Conservation (phyloP, 23 tunicate genomes). For the Ascidia mentula region DNA sequence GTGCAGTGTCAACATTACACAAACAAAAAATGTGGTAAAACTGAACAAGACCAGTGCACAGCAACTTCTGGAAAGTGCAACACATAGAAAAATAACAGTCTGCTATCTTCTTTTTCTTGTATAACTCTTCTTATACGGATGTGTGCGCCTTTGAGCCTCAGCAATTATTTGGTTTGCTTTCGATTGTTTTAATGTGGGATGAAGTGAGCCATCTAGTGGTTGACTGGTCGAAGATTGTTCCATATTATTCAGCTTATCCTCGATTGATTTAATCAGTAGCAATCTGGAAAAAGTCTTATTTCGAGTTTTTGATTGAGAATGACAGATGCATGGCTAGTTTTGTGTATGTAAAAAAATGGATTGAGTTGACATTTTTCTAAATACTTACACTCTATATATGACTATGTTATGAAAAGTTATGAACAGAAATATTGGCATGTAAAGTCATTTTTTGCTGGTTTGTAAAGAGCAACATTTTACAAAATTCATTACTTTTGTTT, state of each 20-base stretch:
- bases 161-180: background rate
- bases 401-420: no score
- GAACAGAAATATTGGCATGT: no score
- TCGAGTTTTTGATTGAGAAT: no score
- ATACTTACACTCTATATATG: no score
- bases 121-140: background rate
- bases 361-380: no score
- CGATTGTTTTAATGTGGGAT: background rate
- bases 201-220: background rate
- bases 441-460: no score
- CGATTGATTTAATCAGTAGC: background rate
- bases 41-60: background rate
- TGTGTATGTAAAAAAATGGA: no score
- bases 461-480: no score
- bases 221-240: background rate
- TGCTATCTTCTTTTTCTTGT: background rate
- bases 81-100: no score
- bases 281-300: background rate
- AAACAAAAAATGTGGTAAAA: background rate
- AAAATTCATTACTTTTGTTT: no score
- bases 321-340: no score
- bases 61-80: no score
- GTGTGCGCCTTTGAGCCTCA: background rate
- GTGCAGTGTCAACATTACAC: background rate
- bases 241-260: background rate